A percentile compares a stretch with the other conserved stretches of the same genome.
Evolutionary conservation across 2,797 vertebrate species (phyloP).

Genomic region (Hydrolagus colliei): DNA sequence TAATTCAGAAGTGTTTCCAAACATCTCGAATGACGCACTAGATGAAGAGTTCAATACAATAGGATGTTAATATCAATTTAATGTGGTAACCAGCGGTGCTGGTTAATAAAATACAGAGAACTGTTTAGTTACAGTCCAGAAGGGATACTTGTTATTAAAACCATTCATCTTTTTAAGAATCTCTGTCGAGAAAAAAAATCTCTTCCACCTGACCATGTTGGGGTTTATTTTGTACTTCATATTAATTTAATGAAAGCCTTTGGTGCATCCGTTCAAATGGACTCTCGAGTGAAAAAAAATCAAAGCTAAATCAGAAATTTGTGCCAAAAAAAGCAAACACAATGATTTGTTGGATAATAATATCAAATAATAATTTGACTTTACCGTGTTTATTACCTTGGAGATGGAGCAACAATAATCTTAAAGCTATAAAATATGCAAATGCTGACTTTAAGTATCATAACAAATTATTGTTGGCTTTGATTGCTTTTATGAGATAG

Average conservation of each 20-base stretch:
- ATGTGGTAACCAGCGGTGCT: slow-evolving; percentile 4
- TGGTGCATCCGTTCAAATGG: not conserved
- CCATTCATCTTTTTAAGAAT: slow-evolving; percentile 25
- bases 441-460: not conserved
- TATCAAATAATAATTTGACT: not conserved
- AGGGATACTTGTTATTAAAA: slow-evolving; percentile 23
- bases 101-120: slow-evolving; percentile 11
- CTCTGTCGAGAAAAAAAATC: not conserved
- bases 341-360: not conserved
- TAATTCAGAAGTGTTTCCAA: slow-evolving; percentile 10
- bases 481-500: no score
- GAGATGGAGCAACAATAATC: not conserved
- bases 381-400: not conserved
- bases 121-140: slow-evolving; percentile 22
- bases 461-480: not conserved
- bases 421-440: not conserved
- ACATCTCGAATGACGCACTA: not conserved
- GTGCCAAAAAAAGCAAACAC: no score
- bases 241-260: slow-evolving; percentile 11
- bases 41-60: not conserved
- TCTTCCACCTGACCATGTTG: not conserved
- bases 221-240: not conserved
- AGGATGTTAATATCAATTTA: not conserved
- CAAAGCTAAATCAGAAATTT: not conserved
- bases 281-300: not conserved